Evolutionary conservation across 2,888 invertebrate species (phyloP), one percentile per base, ranked within the genome.

Genomic region (Sarcophaga caerulescens): DNA sequence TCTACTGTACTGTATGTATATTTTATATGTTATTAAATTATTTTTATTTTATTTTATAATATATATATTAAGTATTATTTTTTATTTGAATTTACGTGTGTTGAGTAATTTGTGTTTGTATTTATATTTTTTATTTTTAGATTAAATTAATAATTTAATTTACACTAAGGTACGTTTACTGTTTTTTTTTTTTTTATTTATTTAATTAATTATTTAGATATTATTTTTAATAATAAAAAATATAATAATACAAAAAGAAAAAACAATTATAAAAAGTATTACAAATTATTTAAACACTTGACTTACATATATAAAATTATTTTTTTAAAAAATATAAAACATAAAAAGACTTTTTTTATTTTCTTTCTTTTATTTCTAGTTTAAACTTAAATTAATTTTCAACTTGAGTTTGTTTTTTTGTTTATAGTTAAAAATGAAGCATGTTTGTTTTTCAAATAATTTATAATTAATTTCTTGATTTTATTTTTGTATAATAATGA

Each of bases 81-180:
- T 71, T 60, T n/a, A 21, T 19, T 74, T 60, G 66, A 59, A 70
- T 84, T 65, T 76, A 65, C 70, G 65, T 80, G 23, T 78, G 82
- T 70, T 77, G 83, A 66, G 76, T 85, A 85, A 85, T 83, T 83
- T 83, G 69, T 70, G 45, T 84, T 62, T 70, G 59, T n/a, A 73
- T 78, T 6, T 73, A 21, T 65, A 62, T 71, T 80, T 74, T 79
- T 81, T 73, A 10, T 52, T 76, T 65, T 76, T 68, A 8, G 66
- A 66, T 65, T 19, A 47, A 25, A 74, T 69, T 84, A 60, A 84
- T 84, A 11, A 70, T 85, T 84, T 60, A 80, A 81, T 87, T 85
- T 87, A 87, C 83, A 81, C 85, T 82, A 85, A 85, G 85, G 85
- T 87, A 85, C 85, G 69, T 83, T 85, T 83, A 85, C 44, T 78